Base-by-base conservation (phyloP, 2,888 invertebrate genomes). In the Ormyrus thymus region DNA sequence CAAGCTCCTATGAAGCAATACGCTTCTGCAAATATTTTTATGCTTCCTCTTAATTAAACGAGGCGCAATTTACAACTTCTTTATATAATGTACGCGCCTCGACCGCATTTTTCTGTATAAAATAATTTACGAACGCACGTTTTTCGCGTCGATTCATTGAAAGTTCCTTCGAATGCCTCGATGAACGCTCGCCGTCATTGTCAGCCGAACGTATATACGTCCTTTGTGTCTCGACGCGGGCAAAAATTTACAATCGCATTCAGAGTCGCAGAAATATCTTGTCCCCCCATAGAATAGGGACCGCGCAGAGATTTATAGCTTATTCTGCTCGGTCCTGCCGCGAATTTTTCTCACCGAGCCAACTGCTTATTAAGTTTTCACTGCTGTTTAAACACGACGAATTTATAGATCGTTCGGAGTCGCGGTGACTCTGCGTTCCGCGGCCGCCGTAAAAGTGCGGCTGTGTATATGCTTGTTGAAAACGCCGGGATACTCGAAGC, bases 11-110 rank as follows among this genome's bases (percentile, higher is more conserved):
- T 69, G 69, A 13, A 7, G 69, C 69, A 69, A 69, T 46, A 7
- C 10, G 1, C 29, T 29, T 29, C 45, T n/a, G 29, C 15, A 48
- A 56, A 58, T 13, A 69, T 69, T 56, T 69, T 69, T 69, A 56
- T 15, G 45, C n/a, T 56, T 29, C 69, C 56, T 9, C 56, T 56
- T 46, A 58, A 69, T 69, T 69, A 69, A 69, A 69, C 46, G 69
- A 69, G 29, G 11, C 69, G 48, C n/a, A 56, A 15, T n/a, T 10
- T 48, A 56, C 69, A 69, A 71, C 59, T 71, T 61, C 61, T 50
- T 29, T 29, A 7, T 11, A 50, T 29, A 59, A 51, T 61, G 43
- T n/a, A 8, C 8, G 2, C 11, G 46, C 69, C 50, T 65, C 61
- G 4, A 29, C 29, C 50, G 15, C 43, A 43, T 51, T 68, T 43